Conservation (phyloP, 2,797 vertebrate species). For the Centroberyx gerrardi region DNA sequence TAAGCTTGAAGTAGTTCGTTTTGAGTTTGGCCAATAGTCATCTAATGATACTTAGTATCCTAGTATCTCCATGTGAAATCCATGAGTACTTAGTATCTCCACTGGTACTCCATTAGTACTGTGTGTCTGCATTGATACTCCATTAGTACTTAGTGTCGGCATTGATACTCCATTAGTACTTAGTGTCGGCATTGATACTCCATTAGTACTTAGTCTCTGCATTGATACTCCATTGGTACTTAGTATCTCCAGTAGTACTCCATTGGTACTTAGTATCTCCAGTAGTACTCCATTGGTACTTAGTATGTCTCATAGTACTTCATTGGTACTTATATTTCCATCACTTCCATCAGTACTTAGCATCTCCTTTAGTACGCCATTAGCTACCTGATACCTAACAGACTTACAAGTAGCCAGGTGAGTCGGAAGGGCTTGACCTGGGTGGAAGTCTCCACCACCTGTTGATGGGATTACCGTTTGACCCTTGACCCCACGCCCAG, state of each 20-base stretch:
- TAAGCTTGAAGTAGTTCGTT: not conserved
- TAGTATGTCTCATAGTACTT: too few relatives aligned
- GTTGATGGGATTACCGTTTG: conserved; percentile 66
- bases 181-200: not conserved
- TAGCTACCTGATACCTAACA: conserved; percentile 8
- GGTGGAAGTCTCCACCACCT: conserved; percentile 41
- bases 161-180: too few relatives aligned
- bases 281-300: too few relatives aligned
- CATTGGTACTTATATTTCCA: conserved; percentile 1
- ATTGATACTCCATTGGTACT: not conserved
- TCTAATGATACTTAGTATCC: not conserved
- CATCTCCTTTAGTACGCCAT: too few relatives aligned
- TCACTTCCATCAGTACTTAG: too few relatives aligned
- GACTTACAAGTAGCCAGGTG: conserved; percentile 34
- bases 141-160: conserved; percentile 1
- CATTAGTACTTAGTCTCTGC: not conserved
- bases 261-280: conserved; percentile 1
- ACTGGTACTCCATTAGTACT: not conserved
- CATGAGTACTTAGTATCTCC: not conserved
- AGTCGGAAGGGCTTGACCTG: conserved; percentile 1
- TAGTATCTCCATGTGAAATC: not conserved
- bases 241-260: not conserved
- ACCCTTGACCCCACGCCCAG: conserved; percentile 50
- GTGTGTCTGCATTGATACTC: not conserved
- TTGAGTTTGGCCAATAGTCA: not conserved